Base-by-base conservation (phyloP, 1,140 invertebrate genomes). In the Habropoda laboriosa region DNA sequence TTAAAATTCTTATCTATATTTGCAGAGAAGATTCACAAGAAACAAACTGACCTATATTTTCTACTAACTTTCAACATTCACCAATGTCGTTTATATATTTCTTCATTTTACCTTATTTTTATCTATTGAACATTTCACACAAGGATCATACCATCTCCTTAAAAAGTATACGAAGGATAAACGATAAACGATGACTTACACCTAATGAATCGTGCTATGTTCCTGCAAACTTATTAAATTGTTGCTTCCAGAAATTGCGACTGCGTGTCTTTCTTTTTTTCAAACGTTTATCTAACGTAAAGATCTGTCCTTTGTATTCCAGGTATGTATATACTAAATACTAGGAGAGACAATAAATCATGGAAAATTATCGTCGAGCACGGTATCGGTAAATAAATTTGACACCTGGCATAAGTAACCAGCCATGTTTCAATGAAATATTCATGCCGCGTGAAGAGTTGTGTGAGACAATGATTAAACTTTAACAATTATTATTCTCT, bases 381-480 rank as follows among this genome's bases (percentile, higher is more conserved):
- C 18, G 16, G 42, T 47, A 6, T 42, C 53, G 32, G 21, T 5
- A 47, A 60, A 73, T 35, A 49, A 18, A 16, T 38, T 53, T 40
- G 10, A 18, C 21, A 38, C 21, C 24, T 18, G 30, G 3, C 1
- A 32, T 67, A 76, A 76, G 67, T 67, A 66, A 6, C n/a, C 53
- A 30, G 16, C 4, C 61, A 3, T 42, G 38, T 66, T 32, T 10
- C 32, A 32, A 42, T 66, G 53, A 67, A 76, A 76, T 67, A 76
- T 76, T 76, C 51, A 55, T 35, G 27, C 18, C 7, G 35, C 49
- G 42, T 27, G 32, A 21, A 49, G 21, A 6, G 27, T 3, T 21
- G 7, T 21, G 7, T 7, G 12, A 5, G 10, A 21, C 21, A 30
- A 27, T 24, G 49, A 51, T 40, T 27, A 42, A 16, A 40, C n/a